Evolutionary conservation across 30 jellyfish, hydroid and myxozoan species (phyloP), one percentile per base, ranked within the genome.

Genomic region (Mastigias papua): DNA sequence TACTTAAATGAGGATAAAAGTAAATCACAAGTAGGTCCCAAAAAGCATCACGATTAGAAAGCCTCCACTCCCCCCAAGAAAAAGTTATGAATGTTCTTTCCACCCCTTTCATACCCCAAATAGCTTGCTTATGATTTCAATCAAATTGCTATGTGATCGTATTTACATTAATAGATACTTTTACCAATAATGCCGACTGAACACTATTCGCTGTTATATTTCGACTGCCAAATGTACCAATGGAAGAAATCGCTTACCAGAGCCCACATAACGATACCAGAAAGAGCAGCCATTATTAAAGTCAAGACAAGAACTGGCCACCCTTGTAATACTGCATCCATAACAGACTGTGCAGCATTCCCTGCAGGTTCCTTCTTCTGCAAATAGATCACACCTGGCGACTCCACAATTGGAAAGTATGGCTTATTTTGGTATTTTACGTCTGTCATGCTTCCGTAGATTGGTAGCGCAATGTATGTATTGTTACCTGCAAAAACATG

Each of bases 231-330:
- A n/a, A n/a, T n/a, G n/a, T n/a, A n/a, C 8, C 23, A 30, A 33
- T 13, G 67, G 27, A 13, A n/a, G 26, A 34, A 25, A 33, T 13
- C 19, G 19, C 95, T 72, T 75, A 95, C 99, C 97, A 95, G 50
- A 8, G 99, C 99, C 99, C 99, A 95, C 99, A 95, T 95, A 49
- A 95, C 96, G 20, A 95, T 95, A n/a, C 99, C 99, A 69, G 99
- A 95, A 46, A 95, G 97, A 20, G 98, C 99, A 34, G 99, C 99
- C 99, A 95, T 95, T 60, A 95, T 90, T 64, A 95, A 77, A 2
- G 99, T 95, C 63, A 95, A 76, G 57, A 95, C 98, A 63, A 95
- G 90, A 54, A 95, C 97, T 27, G 99, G 99, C 99, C 99, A 95
- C 28, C 99, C 99, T 51, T 86, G 97, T 28, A 95, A 49, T n/a